These are phyloP conservation scores for Venustoraphidia nigricollis DNA, from an alignment of 2,888 invertebrate genomes.

Conservation along the genomic window DNA sequence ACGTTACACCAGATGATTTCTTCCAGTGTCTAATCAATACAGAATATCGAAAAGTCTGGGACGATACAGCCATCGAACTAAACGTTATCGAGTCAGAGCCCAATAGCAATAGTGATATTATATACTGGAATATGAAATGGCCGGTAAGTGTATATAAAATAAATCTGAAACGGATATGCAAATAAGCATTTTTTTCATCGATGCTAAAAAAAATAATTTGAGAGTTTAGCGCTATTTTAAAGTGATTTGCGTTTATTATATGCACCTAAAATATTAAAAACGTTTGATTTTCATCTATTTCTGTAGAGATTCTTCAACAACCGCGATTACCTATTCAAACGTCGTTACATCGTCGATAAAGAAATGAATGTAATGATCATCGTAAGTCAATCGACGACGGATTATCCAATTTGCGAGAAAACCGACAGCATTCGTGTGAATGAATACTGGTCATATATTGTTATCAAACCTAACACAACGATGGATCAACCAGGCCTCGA, in stretches of 20 bases:
- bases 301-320: conserved; percentile 65
- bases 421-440: conserved; percentile 55
- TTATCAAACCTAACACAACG: conserved; percentile 52
- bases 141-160: conserved; percentile 43
- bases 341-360: conserved; percentile 46
- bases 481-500: conserved; percentile 53
- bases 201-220: too few species aligned
- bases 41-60: conserved; percentile 65
- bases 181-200: too few species aligned
- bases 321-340: conserved; percentile 72
- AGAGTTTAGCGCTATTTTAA: too few species aligned
- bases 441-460: conserved; percentile 79
- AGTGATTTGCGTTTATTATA: too few species aligned
- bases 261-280: too few species aligned
- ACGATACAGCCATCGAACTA: conserved; percentile 56
- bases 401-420: conserved; percentile 50
- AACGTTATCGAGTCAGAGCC: conserved; percentile 53
- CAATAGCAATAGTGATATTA: conserved; percentile 47
- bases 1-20: conserved; percentile 65
- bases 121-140: conserved; percentile 85
- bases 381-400: conserved; percentile 51
- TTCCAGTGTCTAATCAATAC: conserved; percentile 69
- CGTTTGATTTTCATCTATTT: conserved; percentile 9
- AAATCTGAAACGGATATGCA: neutral
- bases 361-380: conserved; percentile 42